Conservation (phyloP, 2,797 vertebrate genomes). For the Tiaroga cobitis region DNA sequence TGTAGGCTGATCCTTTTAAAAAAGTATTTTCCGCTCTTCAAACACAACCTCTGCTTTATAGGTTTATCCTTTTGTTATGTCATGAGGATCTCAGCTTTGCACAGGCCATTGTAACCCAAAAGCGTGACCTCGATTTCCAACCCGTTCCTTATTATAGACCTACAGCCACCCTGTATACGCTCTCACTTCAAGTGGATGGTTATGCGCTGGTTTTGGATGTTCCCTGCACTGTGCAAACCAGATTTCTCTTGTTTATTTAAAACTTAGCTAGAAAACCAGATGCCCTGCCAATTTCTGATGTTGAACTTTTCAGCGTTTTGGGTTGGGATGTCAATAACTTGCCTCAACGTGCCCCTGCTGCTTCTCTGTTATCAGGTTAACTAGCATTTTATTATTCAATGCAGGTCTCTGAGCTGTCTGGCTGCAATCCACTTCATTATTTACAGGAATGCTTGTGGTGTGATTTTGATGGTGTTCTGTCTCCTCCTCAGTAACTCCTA, state of each 20-base stretch:
- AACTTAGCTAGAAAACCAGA: not conserved
- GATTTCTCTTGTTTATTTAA: not conserved
- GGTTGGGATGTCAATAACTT: not conserved
- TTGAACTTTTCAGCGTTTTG: not conserved
- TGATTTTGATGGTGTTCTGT: not conserved
- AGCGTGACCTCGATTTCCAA: conserved; percentile 1
- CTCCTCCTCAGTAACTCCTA: not conserved
- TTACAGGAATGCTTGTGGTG: not conserved
- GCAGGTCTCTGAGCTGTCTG: not conserved
- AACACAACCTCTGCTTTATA: not conserved
- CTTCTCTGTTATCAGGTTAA: not conserved
- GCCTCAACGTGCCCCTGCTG: not conserved
- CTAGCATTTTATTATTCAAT: not conserved
- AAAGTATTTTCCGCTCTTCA: not conserved
- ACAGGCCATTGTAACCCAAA: conserved; percentile 5
- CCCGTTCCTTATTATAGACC: conserved; percentile 17
- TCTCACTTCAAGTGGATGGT: not conserved
- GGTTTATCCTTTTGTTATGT: not conserved
- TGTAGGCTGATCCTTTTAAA: not conserved
- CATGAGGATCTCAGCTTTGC: not conserved
- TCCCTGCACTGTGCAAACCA: not conserved
- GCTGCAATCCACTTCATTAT: not conserved
- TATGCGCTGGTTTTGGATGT: not conserved
- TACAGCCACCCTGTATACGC: not conserved
- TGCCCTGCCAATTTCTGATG: not conserved